Evolutionary conservation across 2,797 vertebrate species (phyloP), one percentile per base, ranked within the genome.

Genomic region (Falco concolor): DNA sequence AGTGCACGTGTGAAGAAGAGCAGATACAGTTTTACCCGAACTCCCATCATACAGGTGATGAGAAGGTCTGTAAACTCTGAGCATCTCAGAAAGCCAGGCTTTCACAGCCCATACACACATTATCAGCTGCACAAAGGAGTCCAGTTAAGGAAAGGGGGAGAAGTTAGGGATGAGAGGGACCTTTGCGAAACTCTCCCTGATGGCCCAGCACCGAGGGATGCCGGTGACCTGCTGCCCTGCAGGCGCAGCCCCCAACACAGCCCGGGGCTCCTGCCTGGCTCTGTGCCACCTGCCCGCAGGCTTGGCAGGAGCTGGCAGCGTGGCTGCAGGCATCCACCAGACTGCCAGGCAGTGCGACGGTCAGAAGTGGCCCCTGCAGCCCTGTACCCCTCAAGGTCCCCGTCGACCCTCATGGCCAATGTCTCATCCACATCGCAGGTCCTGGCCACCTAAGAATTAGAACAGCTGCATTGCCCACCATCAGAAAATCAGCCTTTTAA

Each of bases 241-340:
- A 9, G 22, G 11, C 28, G 9, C 50, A 67, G 53, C 42, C 42
- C 4, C 5, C 8, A 18, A 8, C 28, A 15, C 50, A 67, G 53
- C 42, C 42, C 4, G 1, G 34, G 34, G 14, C 23, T 59, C 36
- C 30, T 2, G 1, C 10, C 2, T n/a, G 1, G 6, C 19, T 30
- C 36, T 4, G 12, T 42, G 44, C 22, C 28, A 27, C 16, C 5
- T 13, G 8, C 24, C 9, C 0, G 32, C 60, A 53, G 47, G 49
- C 4, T 38, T 27, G 59, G 36, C 40, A 56, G 24, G 78, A 42
- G 54, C 64, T 4, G 5, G 12, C 45, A 23, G 36, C 2, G 1
- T 5, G 16, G 32, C 64, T n/a, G 44, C 23, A 65, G 23, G 64
- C 44, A 25, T 19, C 30, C 16, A 20, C 14, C 10, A 10, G 38